A percentile compares a stretch with the other conserved stretches of the same genome.
These are phyloP conservation scores for Hydrochoerus hydrochaeris DNA, from an alignment of 2,113 vertebrate species.

Conservation along the genomic window DNA sequence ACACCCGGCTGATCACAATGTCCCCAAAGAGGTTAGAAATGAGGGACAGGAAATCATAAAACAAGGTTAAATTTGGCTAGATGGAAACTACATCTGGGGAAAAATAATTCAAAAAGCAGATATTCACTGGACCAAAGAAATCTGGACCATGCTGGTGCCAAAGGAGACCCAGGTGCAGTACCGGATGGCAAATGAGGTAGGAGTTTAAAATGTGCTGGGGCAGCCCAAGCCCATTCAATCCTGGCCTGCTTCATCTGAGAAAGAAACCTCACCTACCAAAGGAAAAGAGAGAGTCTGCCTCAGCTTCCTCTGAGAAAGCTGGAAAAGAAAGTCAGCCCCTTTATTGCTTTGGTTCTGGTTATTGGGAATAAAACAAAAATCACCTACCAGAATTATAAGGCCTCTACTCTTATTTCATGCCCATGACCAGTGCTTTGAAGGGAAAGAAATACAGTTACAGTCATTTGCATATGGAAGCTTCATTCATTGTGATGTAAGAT, in stretches of 20 bases:
- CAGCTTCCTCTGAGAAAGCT: neutral
- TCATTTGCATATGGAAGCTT: conserved; percentile 38
- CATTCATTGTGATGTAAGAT: conserved; percentile 22
- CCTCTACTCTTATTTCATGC: neutral
- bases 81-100: conserved; percentile 80
- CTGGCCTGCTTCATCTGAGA: conserved; percentile 48
- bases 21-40: conserved; percentile 77
- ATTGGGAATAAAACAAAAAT: conserved; percentile 39
- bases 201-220: conserved; percentile 68
- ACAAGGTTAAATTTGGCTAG: conserved; percentile 80
- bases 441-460: conserved; percentile 27
- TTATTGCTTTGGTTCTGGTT: conserved; percentile 46
- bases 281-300: neutral
- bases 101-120: conserved; percentile 82
- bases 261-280: conserved; percentile 29
- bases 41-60: conserved; percentile 80
- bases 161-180: conserved; percentile 77
- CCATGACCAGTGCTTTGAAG: conserved; percentile 10
- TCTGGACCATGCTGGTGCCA: conserved; percentile 73
- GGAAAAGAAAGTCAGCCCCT: conserved; percentile 13
- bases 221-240: conserved; percentile 54
- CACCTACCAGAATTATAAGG: neutral
- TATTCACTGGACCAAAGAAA: conserved; percentile 72
- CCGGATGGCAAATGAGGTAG: conserved; percentile 77
- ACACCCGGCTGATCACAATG: conserved; percentile 70